Percentiles rank a stretch among this genome's conserved stretches.
Evolutionary conservation across 2,113 vertebrate genomes (phyloP).

Genomic region (Ginglymostoma cirratum): DNA sequence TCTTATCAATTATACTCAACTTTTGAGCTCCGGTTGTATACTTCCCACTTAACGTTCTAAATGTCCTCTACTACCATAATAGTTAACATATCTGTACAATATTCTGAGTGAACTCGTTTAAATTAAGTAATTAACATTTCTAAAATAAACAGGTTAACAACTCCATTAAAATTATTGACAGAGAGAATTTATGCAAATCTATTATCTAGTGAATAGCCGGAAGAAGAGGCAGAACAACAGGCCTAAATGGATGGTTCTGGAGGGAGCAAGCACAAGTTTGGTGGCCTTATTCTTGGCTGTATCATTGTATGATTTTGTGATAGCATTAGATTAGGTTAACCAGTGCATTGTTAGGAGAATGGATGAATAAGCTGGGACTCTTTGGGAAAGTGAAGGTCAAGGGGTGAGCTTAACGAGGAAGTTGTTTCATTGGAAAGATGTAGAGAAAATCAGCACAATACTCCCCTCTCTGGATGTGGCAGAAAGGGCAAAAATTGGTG

Average conservation of each 20-base stretch:
- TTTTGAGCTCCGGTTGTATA: background rate
- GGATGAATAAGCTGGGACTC: background rate
- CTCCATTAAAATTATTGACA: background rate
- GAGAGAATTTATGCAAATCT: background rate
- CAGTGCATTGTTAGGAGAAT: background rate
- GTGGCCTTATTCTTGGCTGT: background rate
- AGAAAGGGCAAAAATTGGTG: background rate
- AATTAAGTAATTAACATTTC: background rate
- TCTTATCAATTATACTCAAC: background rate
- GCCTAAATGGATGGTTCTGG: background rate
- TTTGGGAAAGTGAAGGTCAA: background rate
- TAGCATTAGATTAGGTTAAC: background rate
- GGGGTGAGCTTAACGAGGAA: background rate
- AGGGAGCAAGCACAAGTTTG: background rate
- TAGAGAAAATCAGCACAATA: background rate
- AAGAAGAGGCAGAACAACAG: background rate
- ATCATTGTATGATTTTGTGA: background rate
- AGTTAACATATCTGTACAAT: background rate
- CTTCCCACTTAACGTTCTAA: background rate
- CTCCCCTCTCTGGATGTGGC: too few relatives aligned
- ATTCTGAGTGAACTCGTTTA: background rate
- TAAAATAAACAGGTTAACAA: constrained; percentile 20
- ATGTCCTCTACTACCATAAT: background rate
- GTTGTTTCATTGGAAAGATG: background rate
- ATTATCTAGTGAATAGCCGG: background rate